phyloP scores from a whole-genome alignment of 2,888 invertebrate genomes.

The Junonia oenone region DNA sequence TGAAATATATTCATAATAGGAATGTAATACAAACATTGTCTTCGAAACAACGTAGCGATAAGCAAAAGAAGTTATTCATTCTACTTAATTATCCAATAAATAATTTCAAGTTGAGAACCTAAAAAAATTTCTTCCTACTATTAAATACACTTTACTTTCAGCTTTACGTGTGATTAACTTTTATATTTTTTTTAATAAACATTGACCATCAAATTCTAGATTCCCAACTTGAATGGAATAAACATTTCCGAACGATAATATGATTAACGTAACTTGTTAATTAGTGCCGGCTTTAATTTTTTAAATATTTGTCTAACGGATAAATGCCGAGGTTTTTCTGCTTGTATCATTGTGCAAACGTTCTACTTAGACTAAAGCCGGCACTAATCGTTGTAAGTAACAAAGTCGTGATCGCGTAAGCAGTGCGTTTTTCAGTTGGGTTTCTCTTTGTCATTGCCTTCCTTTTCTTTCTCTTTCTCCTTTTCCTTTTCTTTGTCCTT shows the following conservation, averaged over 20 bases:
- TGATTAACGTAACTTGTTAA: constrained; percentile 10
- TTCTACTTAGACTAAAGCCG: constrained; percentile 17
- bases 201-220: not conserved
- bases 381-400: constrained; percentile 29
- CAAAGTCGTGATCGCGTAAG: constrained; percentile 39
- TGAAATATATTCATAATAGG: constrained; percentile 26
- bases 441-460: constrained; percentile 61
- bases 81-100: constrained; percentile 16
- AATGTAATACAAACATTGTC: constrained; percentile 25
- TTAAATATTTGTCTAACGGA: not conserved
- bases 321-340: not conserved
- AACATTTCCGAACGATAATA: constrained; percentile 20
- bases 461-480: constrained; percentile 60
- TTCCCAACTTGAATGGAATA: constrained; percentile 21
- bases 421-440: constrained; percentile 54
- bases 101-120: constrained; percentile 20
- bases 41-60: constrained; percentile 29
- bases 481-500: constrained; percentile 78
- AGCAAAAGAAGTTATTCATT: constrained; percentile 26
- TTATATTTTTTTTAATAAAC: not conserved
- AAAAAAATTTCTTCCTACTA: too few relatives aligned
- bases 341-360: constrained; percentile 3
- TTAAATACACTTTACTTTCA: too few relatives aligned
- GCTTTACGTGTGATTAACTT: too few relatives aligned
- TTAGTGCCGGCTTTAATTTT: constrained; percentile 8